A percentile compares a stretch with the other conserved stretches of the same genome.
These are phyloP conservation scores for Drosophila antonietae DNA, from an alignment of 2,888 invertebrate species.

Conservation along the genomic window DNA sequence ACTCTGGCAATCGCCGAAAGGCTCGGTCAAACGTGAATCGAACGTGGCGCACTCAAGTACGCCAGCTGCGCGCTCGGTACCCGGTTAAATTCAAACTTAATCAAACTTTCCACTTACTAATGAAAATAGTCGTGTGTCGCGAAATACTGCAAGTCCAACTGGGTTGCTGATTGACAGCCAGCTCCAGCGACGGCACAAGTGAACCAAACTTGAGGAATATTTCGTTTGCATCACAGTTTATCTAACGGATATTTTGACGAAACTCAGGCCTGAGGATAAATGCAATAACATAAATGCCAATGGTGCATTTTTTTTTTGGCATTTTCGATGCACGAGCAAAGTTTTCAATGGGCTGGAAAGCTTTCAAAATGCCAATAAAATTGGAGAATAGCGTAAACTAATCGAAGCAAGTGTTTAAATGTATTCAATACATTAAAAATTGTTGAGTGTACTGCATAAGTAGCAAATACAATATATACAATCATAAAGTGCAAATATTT, in stretches of 20 bases:
- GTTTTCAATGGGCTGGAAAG: conserved; percentile 23
- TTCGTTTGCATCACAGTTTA: conserved; percentile 7
- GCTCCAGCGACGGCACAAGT: conserved; percentile 35
- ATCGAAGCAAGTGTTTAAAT: conserved; percentile 34
- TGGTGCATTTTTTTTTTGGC: neutral
- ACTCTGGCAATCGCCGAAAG: conserved; percentile 28
- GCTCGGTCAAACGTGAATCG: conserved; percentile 74
- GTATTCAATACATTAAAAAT: conserved; percentile 39
- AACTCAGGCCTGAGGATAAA: conserved; percentile 32
- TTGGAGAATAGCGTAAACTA: conserved; percentile 51
- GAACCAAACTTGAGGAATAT: conserved; percentile 34
- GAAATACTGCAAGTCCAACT: conserved; percentile 31
- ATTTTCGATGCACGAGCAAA: conserved; percentile 6
- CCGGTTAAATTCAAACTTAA: conserved; percentile 41
- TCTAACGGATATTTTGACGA: conserved; percentile 21
- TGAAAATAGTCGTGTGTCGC: conserved; percentile 40
- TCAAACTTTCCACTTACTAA: conserved; percentile 20
- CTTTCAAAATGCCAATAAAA: conserved; percentile 37
- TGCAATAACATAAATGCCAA: conserved; percentile 29
- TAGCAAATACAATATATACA: conserved; percentile 55
- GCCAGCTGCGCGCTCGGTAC: conserved; percentile 77
- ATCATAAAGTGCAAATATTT: conserved; percentile 39
- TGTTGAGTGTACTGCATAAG: conserved; percentile 34
- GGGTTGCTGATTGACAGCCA: conserved; percentile 31
- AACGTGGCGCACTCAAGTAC: conserved; percentile 78